These are phyloP conservation scores for Aramus guarauna DNA, from an alignment of 2,113 vertebrate species.

Conservation along the genomic window DNA sequence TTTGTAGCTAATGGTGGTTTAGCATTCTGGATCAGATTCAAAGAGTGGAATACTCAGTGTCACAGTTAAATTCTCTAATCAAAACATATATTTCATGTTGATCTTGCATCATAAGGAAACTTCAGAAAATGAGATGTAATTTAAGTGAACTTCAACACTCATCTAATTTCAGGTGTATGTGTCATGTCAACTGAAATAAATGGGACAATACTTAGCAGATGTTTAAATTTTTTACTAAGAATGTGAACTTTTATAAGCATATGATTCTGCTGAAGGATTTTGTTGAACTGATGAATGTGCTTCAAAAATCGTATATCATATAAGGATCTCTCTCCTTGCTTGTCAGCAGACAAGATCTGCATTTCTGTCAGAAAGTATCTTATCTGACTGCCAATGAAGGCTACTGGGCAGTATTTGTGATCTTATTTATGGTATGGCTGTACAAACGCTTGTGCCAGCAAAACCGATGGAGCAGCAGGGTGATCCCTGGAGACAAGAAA, in stretches of 20 bases:
- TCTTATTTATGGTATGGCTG: not conserved
- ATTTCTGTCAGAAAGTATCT: not conserved
- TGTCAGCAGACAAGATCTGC: not conserved
- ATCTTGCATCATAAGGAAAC: not conserved
- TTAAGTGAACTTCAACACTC: not conserved
- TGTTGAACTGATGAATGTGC: not conserved
- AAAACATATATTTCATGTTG: slow-evolving; percentile 4
- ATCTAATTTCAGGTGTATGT: not conserved
- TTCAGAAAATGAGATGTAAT: not conserved
- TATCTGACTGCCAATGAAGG: not conserved
- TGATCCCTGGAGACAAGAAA: not conserved
- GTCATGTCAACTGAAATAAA: not conserved
- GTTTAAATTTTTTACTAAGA: not conserved
- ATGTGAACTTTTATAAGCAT: not conserved
- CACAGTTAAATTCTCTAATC: not conserved
- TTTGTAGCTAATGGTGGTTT: not conserved
- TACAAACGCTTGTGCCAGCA: not conserved
- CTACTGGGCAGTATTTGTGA: not conserved
- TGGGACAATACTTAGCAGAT: not conserved
- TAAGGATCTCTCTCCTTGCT: not conserved
- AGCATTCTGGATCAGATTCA: not conserved
- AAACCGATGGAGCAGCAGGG: not conserved
- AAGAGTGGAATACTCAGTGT: not conserved
- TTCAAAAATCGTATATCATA: not conserved
- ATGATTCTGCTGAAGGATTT: not conserved